A percentile compares a stretch with the other conserved stretches of the same genome.
Conservation (phyloP, 1,140 invertebrate species). For the Dryas iulia region DNA sequence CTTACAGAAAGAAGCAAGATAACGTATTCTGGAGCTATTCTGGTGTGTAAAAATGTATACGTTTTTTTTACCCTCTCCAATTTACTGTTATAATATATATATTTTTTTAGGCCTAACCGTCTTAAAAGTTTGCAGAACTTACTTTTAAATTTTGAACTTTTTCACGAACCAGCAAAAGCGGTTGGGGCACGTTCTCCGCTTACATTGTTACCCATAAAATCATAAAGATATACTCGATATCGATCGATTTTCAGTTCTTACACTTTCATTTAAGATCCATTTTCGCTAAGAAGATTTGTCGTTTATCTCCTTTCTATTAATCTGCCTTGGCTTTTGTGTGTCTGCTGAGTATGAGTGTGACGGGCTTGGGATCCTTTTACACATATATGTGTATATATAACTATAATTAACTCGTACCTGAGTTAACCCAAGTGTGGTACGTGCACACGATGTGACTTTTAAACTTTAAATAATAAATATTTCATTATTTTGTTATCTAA, state of each 20-base stretch:
- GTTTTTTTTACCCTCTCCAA: not conserved
- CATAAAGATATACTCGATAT: conserved; percentile 45
- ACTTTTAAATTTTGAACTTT: conserved; percentile 49
- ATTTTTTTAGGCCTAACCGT: not conserved
- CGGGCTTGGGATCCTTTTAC: conserved; percentile 72
- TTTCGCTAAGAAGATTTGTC: conserved; percentile 23
- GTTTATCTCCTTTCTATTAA: conserved; percentile 34
- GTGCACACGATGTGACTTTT: conserved; percentile 42
- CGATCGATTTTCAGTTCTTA: conserved; percentile 49
- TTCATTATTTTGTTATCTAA: not conserved
- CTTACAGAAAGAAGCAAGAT: conserved; percentile 43
- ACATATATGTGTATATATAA: conserved; percentile 63
- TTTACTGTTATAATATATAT: not conserved
- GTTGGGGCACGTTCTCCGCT: conserved; percentile 74
- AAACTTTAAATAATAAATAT: not conserved
- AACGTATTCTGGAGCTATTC: conserved; percentile 28
- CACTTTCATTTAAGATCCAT: conserved; percentile 49
- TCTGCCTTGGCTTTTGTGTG: conserved; percentile 66
- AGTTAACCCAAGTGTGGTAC: conserved; percentile 40
- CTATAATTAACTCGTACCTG: conserved; percentile 76
- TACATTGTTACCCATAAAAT: conserved; percentile 46
- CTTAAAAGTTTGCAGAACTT: conserved; percentile 23
- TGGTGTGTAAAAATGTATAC: too few species aligned
- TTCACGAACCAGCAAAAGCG: conserved; percentile 71
- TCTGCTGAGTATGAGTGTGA: conserved; percentile 72